These are phyloP conservation scores for Disparrhopalites patrizii DNA, from an alignment of 2,888 invertebrate genomes.

Conservation along the genomic window DNA sequence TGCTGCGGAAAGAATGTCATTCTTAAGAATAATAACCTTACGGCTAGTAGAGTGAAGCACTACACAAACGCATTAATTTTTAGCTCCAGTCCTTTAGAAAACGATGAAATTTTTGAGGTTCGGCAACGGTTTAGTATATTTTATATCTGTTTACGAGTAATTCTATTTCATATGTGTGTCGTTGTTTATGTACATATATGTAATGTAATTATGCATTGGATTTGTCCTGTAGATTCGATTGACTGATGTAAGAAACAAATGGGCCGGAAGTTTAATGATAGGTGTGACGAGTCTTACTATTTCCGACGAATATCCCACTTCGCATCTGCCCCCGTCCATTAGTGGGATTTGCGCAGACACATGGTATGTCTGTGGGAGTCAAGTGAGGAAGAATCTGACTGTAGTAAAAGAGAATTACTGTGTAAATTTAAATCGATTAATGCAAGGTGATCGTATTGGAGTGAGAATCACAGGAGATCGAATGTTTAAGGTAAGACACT, in stretches of 20 bases:
- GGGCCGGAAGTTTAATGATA: conserved; percentile 71
- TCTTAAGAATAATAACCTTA: conserved; percentile 63
- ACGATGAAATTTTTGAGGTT: conserved; percentile 77
- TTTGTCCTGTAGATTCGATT: conserved; percentile 57
- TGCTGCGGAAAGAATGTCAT: conserved; percentile 65
- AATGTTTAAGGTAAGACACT: not conserved
- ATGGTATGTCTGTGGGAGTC: conserved; percentile 58
- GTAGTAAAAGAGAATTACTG: conserved; percentile 66
- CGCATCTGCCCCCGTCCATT: conserved; percentile 62
- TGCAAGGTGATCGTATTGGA: conserved; percentile 69
- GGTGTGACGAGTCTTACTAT: conserved; percentile 63
- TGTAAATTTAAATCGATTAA: conserved; percentile 73
- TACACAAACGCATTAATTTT: conserved; percentile 64
- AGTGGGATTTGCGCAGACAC: conserved; percentile 39
- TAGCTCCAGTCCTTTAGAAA: conserved; percentile 66
- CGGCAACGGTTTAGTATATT: not conserved
- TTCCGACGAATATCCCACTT: conserved; percentile 61
- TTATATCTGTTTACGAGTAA: not conserved
- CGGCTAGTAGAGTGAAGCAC: conserved; percentile 62
- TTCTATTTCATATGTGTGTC: not conserved
- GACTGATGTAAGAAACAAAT: conserved; percentile 60
- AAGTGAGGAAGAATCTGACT: conserved; percentile 65
- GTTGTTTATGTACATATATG: too few species aligned
- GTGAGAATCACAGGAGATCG: conserved; percentile 55
- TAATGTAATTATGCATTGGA: not conserved